Evolutionary conservation across 2,797 vertebrate species (phyloP).

Genomic region (Orestias chungarensis): DNA sequence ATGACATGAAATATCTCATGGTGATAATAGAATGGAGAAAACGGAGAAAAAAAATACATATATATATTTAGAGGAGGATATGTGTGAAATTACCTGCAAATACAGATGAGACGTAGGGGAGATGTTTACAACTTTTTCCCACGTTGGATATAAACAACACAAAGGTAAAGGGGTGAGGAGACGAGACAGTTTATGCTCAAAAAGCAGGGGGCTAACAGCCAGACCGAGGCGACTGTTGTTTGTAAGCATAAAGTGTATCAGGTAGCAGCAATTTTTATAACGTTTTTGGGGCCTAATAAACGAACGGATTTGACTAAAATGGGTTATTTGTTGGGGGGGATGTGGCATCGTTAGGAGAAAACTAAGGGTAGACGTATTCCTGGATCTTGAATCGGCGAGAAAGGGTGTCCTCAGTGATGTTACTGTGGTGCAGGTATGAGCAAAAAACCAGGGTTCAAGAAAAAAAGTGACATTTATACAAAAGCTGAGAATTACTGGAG

Average conservation of each 20-base stretch:
- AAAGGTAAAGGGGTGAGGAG: not conserved
- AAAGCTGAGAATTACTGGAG: not conserved
- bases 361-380: not conserved
- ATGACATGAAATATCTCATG: not conserved
- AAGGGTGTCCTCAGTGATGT: too few species aligned
- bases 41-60: not conserved
- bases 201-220: not conserved
- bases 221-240: not conserved
- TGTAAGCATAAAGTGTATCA: not conserved
- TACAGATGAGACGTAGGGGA: not conserved
- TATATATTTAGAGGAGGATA: not conserved
- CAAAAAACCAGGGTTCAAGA: too few species aligned
- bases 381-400: too few species aligned
- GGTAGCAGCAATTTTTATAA: not conserved
- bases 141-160: not conserved
- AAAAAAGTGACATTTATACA: too few species aligned
- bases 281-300: too few species aligned
- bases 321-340: not conserved
- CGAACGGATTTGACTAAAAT: not conserved
- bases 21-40: not conserved
- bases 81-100: not conserved
- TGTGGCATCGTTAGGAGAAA: not conserved
- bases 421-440: too few species aligned
- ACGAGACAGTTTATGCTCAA: not conserved
- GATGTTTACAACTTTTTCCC: not conserved